Evolutionary conservation across 2,888 invertebrate species (phyloP), one percentile per base, ranked within the genome.

Genomic region (Lucinisca nassula): DNA sequence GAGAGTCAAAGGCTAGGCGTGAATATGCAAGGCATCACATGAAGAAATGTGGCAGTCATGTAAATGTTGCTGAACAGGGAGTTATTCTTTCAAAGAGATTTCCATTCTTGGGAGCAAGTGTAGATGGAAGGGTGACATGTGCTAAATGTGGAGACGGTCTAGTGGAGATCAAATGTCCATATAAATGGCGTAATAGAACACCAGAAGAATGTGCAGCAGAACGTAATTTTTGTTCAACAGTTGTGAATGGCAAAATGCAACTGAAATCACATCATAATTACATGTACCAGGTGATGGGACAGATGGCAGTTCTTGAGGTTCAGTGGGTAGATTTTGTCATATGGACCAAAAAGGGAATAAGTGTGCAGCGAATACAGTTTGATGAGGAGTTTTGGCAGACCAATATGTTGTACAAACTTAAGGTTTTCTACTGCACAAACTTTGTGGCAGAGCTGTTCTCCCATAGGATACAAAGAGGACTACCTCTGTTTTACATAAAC

Each of bases 121-220:
- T 83, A 35, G 87, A 87, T 73, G 87, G 87, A 4, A 17, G 74
- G 10, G 61, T 86, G 2, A 67, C 49, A 14, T 86, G 67, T 58
- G 77, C 78, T 24, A 38, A 75, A 21, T 32, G 58, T 45, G 67
- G 82, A 24, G 0, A 77, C n/a, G 82, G 86, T 17, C n/a, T 86
- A 6, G 17, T 83, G 6, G 83, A 83, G 38, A 55, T 87, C 6
- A 83, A 83, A 35, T 87, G 87, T 58, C 84, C 87, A n/a, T 32
- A 67, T 8, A 76, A 55, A 24, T 87, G 83, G 83, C 75, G 87
- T 51, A 70, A 27, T 3, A 32, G 30, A 38, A 27, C 75, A 0
- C 83, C 83, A 30, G 49, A 35, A 61, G 77, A 83, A 24, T 79
- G 79, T 77, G 76, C 83, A n/a, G 17, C 3, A 21, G 82, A 83